phyloP scores from a whole-genome alignment of 2,113 vertebrate species.

The Chaetodon auriga region DNA sequence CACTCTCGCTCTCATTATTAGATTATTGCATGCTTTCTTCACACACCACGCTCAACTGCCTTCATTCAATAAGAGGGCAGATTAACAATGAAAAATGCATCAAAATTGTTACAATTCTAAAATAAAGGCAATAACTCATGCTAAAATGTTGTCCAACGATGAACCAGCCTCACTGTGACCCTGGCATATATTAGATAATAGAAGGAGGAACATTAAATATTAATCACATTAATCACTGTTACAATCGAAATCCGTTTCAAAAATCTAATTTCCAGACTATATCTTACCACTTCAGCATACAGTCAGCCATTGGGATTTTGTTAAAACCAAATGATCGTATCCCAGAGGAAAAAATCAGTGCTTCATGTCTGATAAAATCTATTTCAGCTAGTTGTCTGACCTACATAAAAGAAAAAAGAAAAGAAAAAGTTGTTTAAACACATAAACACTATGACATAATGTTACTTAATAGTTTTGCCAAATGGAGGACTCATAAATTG shows the following conservation, averaged over 20 bases:
- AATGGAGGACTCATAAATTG: too few species aligned
- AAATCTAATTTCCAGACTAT: neutral
- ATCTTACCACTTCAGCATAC: too few species aligned
- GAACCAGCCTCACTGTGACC: too few species aligned
- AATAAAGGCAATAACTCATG: neutral
- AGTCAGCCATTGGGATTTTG: too few species aligned
- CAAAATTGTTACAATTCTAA: neutral
- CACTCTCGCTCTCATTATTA: conserved; percentile 15
- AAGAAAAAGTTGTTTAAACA: too few species aligned
- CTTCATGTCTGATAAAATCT: too few species aligned
- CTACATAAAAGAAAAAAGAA: too few species aligned
- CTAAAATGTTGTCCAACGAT: neutral
- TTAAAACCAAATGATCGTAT: too few species aligned
- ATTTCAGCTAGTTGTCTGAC: too few species aligned
- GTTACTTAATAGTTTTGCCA: too few species aligned
- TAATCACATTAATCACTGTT: neutral
- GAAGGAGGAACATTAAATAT: neutral
- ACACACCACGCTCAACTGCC: neutral
- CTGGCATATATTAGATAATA: neutral
- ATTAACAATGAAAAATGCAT: neutral
- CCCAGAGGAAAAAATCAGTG: too few species aligned
- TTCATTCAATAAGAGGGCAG: neutral
- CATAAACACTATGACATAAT: too few species aligned
- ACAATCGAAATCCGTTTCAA: neutral
- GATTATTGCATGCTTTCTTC: conserved; percentile 22